Percentiles rank a stretch among this genome's conserved stretches.
These are phyloP conservation scores for Dexiosoma caninum DNA, from an alignment of 2,888 invertebrate species.

Conservation along the genomic window DNA sequence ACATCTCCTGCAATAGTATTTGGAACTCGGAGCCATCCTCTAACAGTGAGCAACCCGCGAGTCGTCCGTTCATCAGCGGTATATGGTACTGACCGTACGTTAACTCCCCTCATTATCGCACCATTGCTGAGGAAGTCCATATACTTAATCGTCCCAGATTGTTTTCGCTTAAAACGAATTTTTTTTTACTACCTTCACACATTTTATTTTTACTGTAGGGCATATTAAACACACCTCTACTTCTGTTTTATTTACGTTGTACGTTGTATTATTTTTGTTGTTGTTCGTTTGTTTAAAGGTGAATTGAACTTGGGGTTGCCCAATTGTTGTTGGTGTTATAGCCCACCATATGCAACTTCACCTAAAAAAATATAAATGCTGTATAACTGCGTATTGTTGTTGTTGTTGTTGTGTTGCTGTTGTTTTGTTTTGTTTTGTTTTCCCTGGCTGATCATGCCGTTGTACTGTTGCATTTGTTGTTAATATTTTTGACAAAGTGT, in stretches of 20 bases:
- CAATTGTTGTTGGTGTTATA: conserved; percentile 60
- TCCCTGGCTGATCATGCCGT: conserved; percentile 43
- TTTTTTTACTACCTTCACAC: no score
- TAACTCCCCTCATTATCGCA: no score
- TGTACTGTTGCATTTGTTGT: conserved; percentile 50
- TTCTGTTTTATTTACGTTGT: conserved; percentile 28
- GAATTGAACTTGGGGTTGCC: conserved; percentile 74
- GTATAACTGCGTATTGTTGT: not conserved
- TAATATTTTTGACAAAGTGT: conserved; percentile 66
- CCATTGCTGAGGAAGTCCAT: no score
- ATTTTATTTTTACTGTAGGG: no score
- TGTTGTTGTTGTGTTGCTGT: no score
- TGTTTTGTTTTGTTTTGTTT: conserved; percentile 12
- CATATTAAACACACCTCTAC: not conserved
- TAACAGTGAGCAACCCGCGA: no score
- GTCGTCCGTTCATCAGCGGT: no score
- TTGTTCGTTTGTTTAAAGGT: conserved; percentile 53
- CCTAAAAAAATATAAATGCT: conserved; percentile 23
- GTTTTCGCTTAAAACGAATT: no score
- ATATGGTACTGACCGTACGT: no score
- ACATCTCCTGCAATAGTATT: no score
- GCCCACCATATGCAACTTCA: conserved; percentile 32
- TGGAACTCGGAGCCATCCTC: no score
- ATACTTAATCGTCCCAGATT: no score
- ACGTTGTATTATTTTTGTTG: conserved; percentile 47